These are phyloP conservation scores for Ylistrum balloti DNA, from an alignment of 1,140 invertebrate genomes.

Conservation along the genomic window DNA sequence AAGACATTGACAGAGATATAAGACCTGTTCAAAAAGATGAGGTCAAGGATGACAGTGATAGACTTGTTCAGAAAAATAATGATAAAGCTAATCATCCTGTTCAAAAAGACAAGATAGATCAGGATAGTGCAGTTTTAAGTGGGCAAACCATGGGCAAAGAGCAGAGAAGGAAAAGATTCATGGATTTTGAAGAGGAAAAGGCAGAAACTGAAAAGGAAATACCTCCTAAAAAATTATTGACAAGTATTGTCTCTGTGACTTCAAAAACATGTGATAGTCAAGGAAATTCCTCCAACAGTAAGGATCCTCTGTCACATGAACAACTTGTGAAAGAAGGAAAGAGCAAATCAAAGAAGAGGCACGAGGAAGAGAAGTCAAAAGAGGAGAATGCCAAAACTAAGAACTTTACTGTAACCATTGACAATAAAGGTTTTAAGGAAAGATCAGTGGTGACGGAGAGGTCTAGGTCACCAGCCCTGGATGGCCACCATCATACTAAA, in stretches of 20 bases:
- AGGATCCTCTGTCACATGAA: not conserved
- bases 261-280: not conserved
- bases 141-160: conserved; percentile 42
- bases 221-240: not conserved
- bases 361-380: not conserved
- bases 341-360: not conserved
- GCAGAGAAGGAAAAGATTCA: conserved; percentile 57
- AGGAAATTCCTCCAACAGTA: not conserved
- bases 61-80: not conserved
- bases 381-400: not conserved
- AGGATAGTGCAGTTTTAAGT: not conserved
- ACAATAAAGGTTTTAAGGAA: conserved; percentile 16
- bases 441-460: not conserved
- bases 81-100: not conserved
- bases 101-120: not conserved
- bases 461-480: not conserved
- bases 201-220: conserved; percentile 37
- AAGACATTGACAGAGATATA: not conserved
- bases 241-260: conserved; percentile 46
- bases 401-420: conserved; percentile 26
- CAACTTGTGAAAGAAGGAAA: not conserved
- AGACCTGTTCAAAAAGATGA: not conserved
- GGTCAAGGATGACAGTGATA: not conserved
- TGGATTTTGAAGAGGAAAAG: conserved; percentile 52
- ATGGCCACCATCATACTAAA: not conserved